A percentile compares a stretch with the other conserved stretches of the same genome.
Conservation (phyloP, 2,797 vertebrate species). For the Pygocentrus nattereri region DNA sequence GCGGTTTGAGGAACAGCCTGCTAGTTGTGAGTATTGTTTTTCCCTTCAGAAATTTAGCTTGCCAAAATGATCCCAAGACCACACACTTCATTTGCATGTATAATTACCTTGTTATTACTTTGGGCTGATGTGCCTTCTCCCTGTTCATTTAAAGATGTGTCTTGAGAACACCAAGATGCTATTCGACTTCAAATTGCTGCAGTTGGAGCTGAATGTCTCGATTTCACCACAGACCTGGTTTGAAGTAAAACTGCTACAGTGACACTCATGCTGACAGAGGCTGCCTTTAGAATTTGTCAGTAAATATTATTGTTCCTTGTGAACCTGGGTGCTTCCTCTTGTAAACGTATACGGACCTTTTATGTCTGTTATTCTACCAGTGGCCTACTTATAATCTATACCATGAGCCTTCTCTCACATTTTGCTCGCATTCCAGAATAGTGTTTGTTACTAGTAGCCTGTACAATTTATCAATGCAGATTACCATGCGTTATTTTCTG, state of each 20-base stretch:
- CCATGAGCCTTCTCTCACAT: constrained; percentile 67
- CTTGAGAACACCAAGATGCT: constrained; percentile 51
- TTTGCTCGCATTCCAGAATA: constrained; percentile 47
- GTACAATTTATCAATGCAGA: constrained; percentile 15
- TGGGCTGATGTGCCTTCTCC: background rate
- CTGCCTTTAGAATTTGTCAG: constrained; percentile 94
- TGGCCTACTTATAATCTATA: constrained; percentile 92
- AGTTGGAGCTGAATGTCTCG: constrained; percentile 45
- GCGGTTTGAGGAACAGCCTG: constrained; percentile 98
- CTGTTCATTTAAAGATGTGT: constrained; percentile 42
- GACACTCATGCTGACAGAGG: constrained; percentile 88
- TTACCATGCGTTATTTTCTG: constrained; percentile 30
- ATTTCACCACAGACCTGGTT: constrained; percentile 60
- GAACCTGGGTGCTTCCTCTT: constrained; percentile 94
- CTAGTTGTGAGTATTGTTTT: constrained; percentile 91
- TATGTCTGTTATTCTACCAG: constrained; percentile 90
- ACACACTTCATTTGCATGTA: background rate
- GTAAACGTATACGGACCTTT: constrained; percentile 89
- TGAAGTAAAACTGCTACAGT: constrained; percentile 93
- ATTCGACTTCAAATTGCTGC: constrained; percentile 40
- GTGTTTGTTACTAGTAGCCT: constrained; percentile 20
- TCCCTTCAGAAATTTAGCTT: background rate
- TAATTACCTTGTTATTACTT: background rate
- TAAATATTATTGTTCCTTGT: constrained; percentile 91
- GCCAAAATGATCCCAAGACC: background rate